phyloP scores from a whole-genome alignment of 2,888 invertebrate species.

The Harpalus rufipes region DNA sequence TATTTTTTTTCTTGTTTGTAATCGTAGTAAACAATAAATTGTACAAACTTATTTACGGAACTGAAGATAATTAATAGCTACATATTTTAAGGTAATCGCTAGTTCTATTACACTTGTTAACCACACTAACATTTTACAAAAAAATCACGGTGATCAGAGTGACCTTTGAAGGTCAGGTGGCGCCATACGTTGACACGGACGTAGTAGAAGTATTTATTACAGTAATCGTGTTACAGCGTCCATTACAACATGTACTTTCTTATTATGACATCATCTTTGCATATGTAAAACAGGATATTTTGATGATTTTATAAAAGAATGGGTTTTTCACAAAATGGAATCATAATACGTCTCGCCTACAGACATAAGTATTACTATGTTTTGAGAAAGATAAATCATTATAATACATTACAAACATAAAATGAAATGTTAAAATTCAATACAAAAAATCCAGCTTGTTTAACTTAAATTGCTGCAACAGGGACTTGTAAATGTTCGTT shows the following conservation, averaged over 20 bases:
- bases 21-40: not conserved
- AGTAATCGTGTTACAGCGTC: constrained; percentile 42
- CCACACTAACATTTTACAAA: constrained; percentile 46
- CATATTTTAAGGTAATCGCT: constrained; percentile 26
- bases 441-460: too few relatives aligned
- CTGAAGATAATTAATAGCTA: constrained; percentile 18
- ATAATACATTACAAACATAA: too few relatives aligned
- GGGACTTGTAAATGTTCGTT: too few relatives aligned
- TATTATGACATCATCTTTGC: constrained; percentile 44
- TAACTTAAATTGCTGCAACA: too few relatives aligned
- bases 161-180: constrained; percentile 57
- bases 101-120: constrained; percentile 29
- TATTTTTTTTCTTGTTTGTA: not conserved
- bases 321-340: not conserved
- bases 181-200: constrained; percentile 36
- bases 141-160: constrained; percentile 12
- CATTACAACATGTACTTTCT: constrained; percentile 18
- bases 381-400: too few relatives aligned
- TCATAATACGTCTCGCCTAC: not conserved
- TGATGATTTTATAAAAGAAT: constrained; percentile 4
- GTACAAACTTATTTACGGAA: constrained; percentile 1
- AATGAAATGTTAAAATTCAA: too few relatives aligned
- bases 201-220: constrained; percentile 42
- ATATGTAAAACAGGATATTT: constrained; percentile 48
- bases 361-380: not conserved